A percentile compares a stretch with the other conserved stretches of the same genome.
Evolutionary conservation across 2,113 vertebrate species (phyloP).

Genomic region (Ctenomys sociabilis): DNA sequence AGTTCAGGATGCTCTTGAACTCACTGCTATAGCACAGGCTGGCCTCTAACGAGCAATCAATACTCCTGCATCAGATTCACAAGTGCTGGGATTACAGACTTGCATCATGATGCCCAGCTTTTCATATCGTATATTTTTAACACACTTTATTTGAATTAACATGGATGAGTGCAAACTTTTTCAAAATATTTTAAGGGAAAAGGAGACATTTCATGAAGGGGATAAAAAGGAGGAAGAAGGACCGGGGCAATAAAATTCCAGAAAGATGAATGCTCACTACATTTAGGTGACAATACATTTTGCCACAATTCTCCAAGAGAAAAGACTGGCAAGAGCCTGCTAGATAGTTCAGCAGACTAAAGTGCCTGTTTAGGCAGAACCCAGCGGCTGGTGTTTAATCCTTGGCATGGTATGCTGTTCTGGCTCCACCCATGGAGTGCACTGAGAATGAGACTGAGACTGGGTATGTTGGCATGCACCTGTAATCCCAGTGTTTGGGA

Average conservation of each 20-base stretch:
- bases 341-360: too few relatives aligned
- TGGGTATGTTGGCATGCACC: too few relatives aligned
- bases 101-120: background rate
- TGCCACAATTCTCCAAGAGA: slow-evolving; percentile 53
- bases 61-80: background rate
- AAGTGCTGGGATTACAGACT: background rate
- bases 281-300: background rate
- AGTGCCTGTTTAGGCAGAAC: too few relatives aligned
- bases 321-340: background rate
- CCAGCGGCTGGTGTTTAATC: too few relatives aligned
- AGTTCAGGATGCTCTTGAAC: background rate
- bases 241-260: background rate
- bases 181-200: slow-evolving; percentile 17
- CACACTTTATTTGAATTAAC: background rate
- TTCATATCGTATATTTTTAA: background rate
- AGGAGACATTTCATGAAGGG: background rate
- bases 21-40: background rate
- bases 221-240: background rate
- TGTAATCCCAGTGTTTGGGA: too few relatives aligned
- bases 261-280: background rate
- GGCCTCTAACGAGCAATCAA: background rate
- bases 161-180: background rate
- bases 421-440: too few relatives aligned
- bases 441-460: too few relatives aligned
- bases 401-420: too few relatives aligned